These are phyloP conservation scores for Deilephila porcellus DNA, from an alignment of 2,888 invertebrate genomes.

Conservation along the genomic window DNA sequence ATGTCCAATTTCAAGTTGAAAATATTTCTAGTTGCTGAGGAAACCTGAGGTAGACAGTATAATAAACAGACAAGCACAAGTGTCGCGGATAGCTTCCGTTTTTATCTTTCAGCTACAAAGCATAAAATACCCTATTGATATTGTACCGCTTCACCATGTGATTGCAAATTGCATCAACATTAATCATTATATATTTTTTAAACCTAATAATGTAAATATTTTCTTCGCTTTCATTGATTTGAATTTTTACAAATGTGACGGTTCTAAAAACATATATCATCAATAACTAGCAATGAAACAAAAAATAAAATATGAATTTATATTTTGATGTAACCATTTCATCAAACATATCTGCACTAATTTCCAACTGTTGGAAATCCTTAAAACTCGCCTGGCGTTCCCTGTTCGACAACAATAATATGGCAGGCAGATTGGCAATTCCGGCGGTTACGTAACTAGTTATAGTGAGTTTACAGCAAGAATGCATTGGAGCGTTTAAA, in stretches of 20 bases:
- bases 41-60: background rate
- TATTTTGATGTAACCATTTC: background rate
- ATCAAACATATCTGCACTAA: background rate
- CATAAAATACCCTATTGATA: background rate
- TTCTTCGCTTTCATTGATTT: too few species aligned
- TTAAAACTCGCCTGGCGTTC: background rate
- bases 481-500: conserved; percentile 69
- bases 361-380: background rate
- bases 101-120: background rate
- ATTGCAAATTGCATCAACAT: too few species aligned
- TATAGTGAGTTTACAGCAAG: conserved; percentile 70
- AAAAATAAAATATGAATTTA: too few species aligned
- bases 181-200: too few species aligned
- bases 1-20: background rate
- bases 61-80: conserved; percentile 1
- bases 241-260: too few species aligned
- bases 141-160: background rate
- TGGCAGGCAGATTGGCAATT: conserved; percentile 69
- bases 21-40: background rate
- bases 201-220: too few species aligned
- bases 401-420: conserved; percentile 52
- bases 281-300: too few species aligned
- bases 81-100: background rate
- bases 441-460: conserved; percentile 66
- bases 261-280: too few species aligned